Percentiles rank a stretch among this genome's conserved stretches.
Conservation (phyloP, 1,140 invertebrate species). For the Drosophila arawakana region DNA sequence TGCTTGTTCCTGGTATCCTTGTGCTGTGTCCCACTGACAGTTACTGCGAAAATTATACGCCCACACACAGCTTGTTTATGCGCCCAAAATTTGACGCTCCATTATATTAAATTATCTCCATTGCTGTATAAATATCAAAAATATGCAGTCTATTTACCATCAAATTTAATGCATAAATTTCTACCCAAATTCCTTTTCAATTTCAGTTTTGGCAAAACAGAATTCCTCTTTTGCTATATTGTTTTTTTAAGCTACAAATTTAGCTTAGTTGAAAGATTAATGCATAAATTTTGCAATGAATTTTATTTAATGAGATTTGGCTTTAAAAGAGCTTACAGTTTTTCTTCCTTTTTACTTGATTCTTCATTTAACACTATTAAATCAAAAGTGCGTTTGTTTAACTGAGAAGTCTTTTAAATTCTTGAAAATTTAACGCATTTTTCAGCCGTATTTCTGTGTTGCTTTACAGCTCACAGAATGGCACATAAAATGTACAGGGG, state of each 20-base stretch:
- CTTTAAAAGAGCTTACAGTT: no score
- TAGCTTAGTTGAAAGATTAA: no score
- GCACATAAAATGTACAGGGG: neutral
- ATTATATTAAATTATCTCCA: constrained; percentile 36
- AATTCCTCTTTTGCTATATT: neutral
- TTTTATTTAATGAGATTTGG: no score
- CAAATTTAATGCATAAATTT: constrained; percentile 15
- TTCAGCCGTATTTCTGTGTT: neutral
- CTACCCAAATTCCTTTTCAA: neutral
- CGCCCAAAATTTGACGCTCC: constrained; percentile 37
- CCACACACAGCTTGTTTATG: constrained; percentile 29
- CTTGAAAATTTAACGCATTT: no score
- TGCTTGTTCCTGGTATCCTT: neutral
- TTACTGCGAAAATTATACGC: constrained; percentile 23
- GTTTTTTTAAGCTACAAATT: neutral
- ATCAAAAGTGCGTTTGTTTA: neutral
- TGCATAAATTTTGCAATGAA: neutral
- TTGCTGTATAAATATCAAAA: constrained; percentile 24
- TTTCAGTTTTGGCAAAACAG: neutral
- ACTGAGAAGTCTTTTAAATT: no score
- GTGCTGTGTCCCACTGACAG: constrained; percentile 20
- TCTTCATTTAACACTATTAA: neutral
- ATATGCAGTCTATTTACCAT: constrained; percentile 17
- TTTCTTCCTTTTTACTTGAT: neutral
- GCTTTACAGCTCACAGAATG: no score